Percentiles rank a stretch among this genome's conserved stretches.
These are phyloP conservation scores for Scaptodrosophila lebanonensis DNA, from an alignment of 1,140 invertebrate genomes.

Conservation along the genomic window DNA sequence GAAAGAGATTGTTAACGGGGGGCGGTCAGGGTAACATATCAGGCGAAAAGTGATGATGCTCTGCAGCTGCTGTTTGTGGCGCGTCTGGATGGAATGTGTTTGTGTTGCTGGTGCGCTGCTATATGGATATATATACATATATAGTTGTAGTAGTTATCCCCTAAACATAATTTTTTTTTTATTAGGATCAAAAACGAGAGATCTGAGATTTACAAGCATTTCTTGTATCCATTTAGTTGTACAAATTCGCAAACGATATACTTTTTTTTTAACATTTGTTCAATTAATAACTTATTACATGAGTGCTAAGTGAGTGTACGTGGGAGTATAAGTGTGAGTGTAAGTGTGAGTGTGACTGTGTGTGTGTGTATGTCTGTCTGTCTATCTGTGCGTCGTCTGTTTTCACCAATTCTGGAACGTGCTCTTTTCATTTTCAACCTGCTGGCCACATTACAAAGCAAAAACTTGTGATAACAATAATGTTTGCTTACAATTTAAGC, in stretches of 20 bases:
- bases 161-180: constrained; percentile 45
- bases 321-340: constrained; percentile 14
- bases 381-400: too few species aligned
- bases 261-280: constrained; percentile 5
- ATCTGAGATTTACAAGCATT: constrained; percentile 62
- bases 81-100: constrained; percentile 5
- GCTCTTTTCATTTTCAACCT: too few species aligned
- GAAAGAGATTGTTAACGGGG: not conserved
- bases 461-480: too few species aligned
- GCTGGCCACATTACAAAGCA: too few species aligned
- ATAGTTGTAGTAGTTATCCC: constrained; percentile 33
- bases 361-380: constrained; percentile 10
- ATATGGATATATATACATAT: constrained; percentile 25
- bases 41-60: too few species aligned
- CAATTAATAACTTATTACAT: constrained; percentile 31
- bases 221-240: constrained; percentile 26
- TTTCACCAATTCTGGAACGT: too few species aligned
- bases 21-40: too few species aligned
- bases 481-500: too few species aligned
- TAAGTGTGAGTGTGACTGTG: constrained; percentile 16
- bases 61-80: too few species aligned
- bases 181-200: constrained; percentile 53
- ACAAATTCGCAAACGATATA: not conserved
- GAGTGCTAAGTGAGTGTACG: constrained; percentile 23
- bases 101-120: constrained; percentile 42